Base-by-base conservation (phyloP, 2,888 invertebrate species). In the Cerceris ruficornis region DNA sequence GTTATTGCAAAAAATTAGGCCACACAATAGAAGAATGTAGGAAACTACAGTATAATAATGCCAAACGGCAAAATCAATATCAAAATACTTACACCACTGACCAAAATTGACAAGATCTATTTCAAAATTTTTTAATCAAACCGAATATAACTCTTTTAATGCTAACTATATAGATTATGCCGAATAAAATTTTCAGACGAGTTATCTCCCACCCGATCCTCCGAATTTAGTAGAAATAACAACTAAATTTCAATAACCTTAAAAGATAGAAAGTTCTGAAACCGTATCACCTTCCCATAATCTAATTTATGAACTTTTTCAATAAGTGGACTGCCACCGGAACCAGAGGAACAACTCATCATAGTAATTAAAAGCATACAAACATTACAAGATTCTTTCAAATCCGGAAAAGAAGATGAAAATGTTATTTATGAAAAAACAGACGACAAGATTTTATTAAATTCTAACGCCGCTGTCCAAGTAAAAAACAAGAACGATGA, bases 1-100 rank as follows among this genome's bases (percentile, higher is more conserved):
- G 41, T 11, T 59, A 68, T n/a, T 68, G 59, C 6, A 59, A 68
- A 52, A 50, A 17, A 4, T 50, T 68, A 4, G 68, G 68, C 9
- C 52, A 68, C 13, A 6, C 13, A 4, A 67, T 67, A 13, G 11
- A 41, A 0, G 50, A 67, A 58, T 59, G 67, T 59, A 43, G 67
- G 2, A 67, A 59, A 42, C 28, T 14, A 0, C 28, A 59, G 13
- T 59, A 52, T 17, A 59, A 58, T 49, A 68, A 68, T n/a, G 7
- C 13, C 11, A 59, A 5, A 7, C 13, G 11, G 28, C 41, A 41
- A 6, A 9, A 46, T 8, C 46, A 46, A 46, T 6, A n/a, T n/a
- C n/a, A n/a, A n/a, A n/a, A 8, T 46, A 8, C 46, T 6, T 6
- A 6, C 9, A 46, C 6, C 9, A 9, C 46, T n/a, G n/a, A n/a